A percentile compares a stretch with the other conserved stretches of the same genome.
These are phyloP conservation scores for Apotomis betuletana DNA, from an alignment of 2,888 invertebrate genomes.

Conservation along the genomic window DNA sequence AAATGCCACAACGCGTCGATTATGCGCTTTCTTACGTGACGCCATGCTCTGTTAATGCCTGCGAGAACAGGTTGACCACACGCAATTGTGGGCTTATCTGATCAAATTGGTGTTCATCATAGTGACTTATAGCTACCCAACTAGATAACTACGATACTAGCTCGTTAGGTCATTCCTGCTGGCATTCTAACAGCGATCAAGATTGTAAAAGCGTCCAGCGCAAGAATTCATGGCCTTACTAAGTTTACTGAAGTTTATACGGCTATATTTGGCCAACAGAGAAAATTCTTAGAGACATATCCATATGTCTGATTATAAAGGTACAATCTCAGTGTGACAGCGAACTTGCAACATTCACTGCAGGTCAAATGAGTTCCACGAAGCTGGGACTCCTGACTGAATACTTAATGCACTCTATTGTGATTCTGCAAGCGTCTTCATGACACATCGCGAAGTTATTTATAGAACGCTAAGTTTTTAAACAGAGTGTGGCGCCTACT, in stretches of 20 bases:
- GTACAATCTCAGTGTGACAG: not conserved
- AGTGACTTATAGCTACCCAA: no score
- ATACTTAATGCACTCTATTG: slow-evolving; percentile 16
- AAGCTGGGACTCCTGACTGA: slow-evolving; percentile 4
- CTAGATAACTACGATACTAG: no score
- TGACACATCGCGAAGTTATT: slow-evolving; percentile 12
- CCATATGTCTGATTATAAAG: not conserved
- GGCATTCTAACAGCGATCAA: no score
- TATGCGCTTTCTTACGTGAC: slow-evolving; percentile 67
- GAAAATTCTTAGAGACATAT: no score
- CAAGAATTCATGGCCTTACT: no score
- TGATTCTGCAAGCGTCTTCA: slow-evolving; percentile 15
- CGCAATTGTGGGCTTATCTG: slow-evolving; percentile 26
- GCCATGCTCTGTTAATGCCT: slow-evolving; percentile 52
- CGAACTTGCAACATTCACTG: not conserved
- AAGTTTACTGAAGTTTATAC: no score
- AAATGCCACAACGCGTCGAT: slow-evolving; percentile 49
- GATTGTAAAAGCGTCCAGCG: no score
- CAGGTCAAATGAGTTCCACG: slow-evolving; percentile 14
- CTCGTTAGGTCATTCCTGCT: no score
- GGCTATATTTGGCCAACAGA: no score
- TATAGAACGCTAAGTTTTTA: not conserved
- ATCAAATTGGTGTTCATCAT: not conserved
- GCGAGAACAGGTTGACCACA: slow-evolving; percentile 22
- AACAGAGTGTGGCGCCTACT: not conserved